Conservation (phyloP, 2,113 vertebrate genomes). For the Clarias gariepinus region DNA sequence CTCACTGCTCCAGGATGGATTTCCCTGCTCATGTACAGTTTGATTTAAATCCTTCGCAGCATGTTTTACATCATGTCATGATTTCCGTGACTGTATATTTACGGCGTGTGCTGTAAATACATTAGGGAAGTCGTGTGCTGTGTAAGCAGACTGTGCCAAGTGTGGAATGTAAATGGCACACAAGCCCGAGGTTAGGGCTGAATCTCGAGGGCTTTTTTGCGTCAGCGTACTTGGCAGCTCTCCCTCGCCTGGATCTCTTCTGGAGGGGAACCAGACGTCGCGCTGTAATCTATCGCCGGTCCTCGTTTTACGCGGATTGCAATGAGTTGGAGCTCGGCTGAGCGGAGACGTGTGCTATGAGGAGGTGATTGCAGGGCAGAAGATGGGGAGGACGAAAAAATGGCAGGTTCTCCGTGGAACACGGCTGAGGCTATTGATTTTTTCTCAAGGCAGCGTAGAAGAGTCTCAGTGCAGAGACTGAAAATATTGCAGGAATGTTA, state of each 20-base stretch:
- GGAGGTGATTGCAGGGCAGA: slow-evolving; percentile 38
- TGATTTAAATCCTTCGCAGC: background rate
- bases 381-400: slow-evolving; percentile 49
- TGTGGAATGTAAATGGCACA: background rate
- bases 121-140: background rate
- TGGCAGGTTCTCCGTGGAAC: slow-evolving; percentile 36
- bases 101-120: background rate
- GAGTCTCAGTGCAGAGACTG: slow-evolving; percentile 2
- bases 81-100: background rate
- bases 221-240: background rate
- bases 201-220: slow-evolving; percentile 1
- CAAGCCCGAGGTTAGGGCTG: slow-evolving; percentile 14
- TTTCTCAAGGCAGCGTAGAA: background rate
- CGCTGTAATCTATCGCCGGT: slow-evolving; percentile 35
- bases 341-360: slow-evolving; percentile 15
- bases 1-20: background rate
- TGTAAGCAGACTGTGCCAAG: background rate
- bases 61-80: background rate
- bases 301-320: slow-evolving; percentile 40
- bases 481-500: slow-evolving; percentile 19
- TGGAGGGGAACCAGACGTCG: slow-evolving; percentile 30
- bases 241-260: slow-evolving; percentile 6
- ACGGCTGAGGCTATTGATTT: slow-evolving; percentile 35
- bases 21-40: background rate
- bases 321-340: slow-evolving; percentile 36